phyloP scores from a whole-genome alignment of 2,888 invertebrate genomes.

The Lithophane socia region DNA sequence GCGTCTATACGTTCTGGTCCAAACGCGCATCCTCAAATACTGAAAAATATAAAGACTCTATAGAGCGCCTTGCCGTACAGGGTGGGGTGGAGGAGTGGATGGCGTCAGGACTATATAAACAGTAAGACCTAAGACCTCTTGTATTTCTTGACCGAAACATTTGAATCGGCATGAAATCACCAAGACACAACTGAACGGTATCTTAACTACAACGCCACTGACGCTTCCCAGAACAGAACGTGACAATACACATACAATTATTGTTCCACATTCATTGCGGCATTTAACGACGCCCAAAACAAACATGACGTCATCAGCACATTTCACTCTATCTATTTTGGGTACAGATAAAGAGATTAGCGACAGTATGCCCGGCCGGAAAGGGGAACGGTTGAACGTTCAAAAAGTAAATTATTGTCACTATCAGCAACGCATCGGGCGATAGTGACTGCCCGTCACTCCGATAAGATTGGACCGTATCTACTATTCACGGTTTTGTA shows the following conservation, averaged over 20 bases:
- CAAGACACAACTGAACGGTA: conserved; percentile 1
- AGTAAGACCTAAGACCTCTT: background rate
- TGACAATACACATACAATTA: conserved; percentile 51
- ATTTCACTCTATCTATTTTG: conserved; percentile 56
- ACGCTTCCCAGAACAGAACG: conserved; percentile 41
- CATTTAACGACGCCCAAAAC: conserved; percentile 53
- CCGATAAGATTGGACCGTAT: conserved; percentile 49
- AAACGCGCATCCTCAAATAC: background rate
- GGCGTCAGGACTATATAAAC: background rate
- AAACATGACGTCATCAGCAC: conserved; percentile 56
- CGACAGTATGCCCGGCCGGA: conserved; percentile 29
- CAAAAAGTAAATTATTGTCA: conserved; percentile 50
- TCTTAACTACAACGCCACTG: conserved; percentile 10
- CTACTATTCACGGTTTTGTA: conserved; percentile 52
- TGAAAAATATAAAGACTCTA: no score
- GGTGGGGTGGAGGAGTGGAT: background rate
- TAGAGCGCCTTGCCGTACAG: background rate
- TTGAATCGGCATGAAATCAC: background rate
- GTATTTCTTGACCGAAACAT: background rate
- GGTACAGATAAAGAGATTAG: conserved; percentile 58
- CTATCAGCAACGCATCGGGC: conserved; percentile 47
- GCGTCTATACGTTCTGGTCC: background rate
- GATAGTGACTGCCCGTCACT: conserved; percentile 43
- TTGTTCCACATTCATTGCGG: conserved; percentile 56
- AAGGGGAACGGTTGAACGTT: conserved; percentile 35